A percentile compares a stretch with the other conserved stretches of the same genome.
Conservation (phyloP, 1,140 invertebrate species). For the Macrobrachium rosenbergii region DNA sequence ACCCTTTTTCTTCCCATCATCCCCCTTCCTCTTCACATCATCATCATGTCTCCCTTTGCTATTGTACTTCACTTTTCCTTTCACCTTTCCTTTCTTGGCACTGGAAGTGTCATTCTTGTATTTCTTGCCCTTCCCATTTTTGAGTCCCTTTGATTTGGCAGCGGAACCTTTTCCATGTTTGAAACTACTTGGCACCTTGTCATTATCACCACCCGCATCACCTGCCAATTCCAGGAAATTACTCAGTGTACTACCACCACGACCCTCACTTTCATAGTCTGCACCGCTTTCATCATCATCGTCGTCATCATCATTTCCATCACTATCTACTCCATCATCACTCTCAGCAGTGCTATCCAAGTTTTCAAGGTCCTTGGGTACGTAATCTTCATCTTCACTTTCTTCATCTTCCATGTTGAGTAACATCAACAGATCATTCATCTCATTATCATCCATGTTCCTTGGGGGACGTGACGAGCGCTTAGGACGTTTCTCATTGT, state of each 20-base stretch:
- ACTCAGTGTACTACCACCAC: slow-evolving; percentile 31
- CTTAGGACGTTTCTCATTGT: slow-evolving; percentile 62
- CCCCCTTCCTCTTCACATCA: slow-evolving; percentile 21
- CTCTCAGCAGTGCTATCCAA: slow-evolving; percentile 55
- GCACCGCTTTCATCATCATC: slow-evolving; percentile 30
- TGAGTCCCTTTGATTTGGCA: slow-evolving; percentile 21
- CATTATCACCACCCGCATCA: slow-evolving; percentile 31
- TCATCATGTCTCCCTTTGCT: slow-evolving; percentile 14
- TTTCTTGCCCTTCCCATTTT: slow-evolving; percentile 26
- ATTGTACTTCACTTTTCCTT: slow-evolving; percentile 48
- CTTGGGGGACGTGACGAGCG: slow-evolving; percentile 54
- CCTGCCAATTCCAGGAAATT: slow-evolving; percentile 22
- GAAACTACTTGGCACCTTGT: slow-evolving; percentile 29
- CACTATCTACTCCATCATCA: slow-evolving; percentile 47
- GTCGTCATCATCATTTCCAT: slow-evolving; percentile 29
- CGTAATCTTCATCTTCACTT: slow-evolving; percentile 66
- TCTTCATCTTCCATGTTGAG: slow-evolving; percentile 66
- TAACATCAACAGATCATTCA: slow-evolving; percentile 64
- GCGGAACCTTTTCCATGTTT: slow-evolving; percentile 21
- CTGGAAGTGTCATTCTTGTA: slow-evolving; percentile 29
- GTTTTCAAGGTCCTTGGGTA: slow-evolving; percentile 58
- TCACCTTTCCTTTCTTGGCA: slow-evolving; percentile 55
- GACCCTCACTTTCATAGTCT: slow-evolving; percentile 24
- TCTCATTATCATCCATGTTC: slow-evolving; percentile 57
- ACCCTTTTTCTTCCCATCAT: slow-evolving; percentile 46